phyloP scores from a whole-genome alignment of 2,797 vertebrate genomes.

The Sebastes elongatus region DNA sequence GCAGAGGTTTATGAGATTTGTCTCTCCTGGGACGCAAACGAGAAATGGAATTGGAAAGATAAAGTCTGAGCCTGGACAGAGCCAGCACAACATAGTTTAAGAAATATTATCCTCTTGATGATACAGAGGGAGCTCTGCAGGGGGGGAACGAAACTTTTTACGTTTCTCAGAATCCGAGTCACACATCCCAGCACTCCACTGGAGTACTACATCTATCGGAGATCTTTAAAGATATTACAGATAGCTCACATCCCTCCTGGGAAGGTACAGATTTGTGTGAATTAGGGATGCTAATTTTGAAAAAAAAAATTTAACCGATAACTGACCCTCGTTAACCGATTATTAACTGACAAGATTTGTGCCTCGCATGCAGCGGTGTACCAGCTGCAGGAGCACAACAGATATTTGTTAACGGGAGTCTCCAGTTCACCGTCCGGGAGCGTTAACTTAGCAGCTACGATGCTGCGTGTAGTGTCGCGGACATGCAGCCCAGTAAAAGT shows the following conservation, averaged over 20 bases:
- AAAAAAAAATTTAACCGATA: too few species aligned
- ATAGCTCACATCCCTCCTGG: constrained; percentile 24
- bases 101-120: constrained; percentile 20
- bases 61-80: not conserved
- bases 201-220: constrained; percentile 8
- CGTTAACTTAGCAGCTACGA: too few species aligned
- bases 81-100: not conserved
- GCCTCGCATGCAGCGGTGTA: too few species aligned
- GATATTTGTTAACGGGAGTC: too few species aligned
- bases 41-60: not conserved
- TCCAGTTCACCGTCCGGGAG: too few species aligned
- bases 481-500: too few species aligned
- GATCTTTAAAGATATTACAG: constrained; percentile 27
- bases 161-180: constrained; percentile 7
- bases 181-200: constrained; percentile 25
- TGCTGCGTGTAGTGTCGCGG: too few species aligned
- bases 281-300: too few species aligned
- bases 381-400: too few species aligned
- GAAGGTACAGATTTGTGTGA: constrained; percentile 3
- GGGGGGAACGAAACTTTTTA: not conserved
- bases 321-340: too few species aligned
- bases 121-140: not conserved
- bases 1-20: constrained; percentile 15
- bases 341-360: too few species aligned
- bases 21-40: not conserved